Conservation (phyloP, 2,888 invertebrate genomes). For the Agrotis ipsilon region DNA sequence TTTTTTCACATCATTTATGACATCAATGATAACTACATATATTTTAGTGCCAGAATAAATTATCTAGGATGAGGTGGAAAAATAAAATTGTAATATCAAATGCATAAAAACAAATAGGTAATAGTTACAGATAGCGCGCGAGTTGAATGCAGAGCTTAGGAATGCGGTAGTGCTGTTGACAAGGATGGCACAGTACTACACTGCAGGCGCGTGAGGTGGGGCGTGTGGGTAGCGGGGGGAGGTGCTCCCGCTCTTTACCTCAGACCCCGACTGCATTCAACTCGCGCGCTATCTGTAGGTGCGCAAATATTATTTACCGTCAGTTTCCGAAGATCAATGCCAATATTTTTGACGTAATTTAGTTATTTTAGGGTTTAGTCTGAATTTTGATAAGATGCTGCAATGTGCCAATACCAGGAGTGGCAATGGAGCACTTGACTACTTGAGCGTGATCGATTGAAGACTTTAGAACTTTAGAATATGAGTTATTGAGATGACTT, state of each 20-base stretch:
- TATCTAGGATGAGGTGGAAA: constrained; percentile 39
- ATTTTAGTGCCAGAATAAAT: constrained; percentile 62
- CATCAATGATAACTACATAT: constrained; percentile 60
- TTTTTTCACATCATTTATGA: constrained; percentile 61
- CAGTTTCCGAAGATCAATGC: constrained; percentile 49
- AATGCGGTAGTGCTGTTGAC: too few species aligned
- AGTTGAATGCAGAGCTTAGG: too few species aligned
- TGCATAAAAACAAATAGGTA: constrained; percentile 33
- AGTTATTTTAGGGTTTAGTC: constrained; percentile 31
- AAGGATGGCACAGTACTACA: too few species aligned
- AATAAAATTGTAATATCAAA: constrained; percentile 45
- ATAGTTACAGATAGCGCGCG: too few species aligned
- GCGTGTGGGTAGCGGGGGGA: too few species aligned
- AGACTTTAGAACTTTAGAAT: too few species aligned
- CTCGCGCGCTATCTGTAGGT: constrained; percentile 34
- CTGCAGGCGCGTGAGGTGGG: too few species aligned
- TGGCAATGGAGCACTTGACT: neutral
- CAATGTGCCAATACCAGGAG: constrained; percentile 8
- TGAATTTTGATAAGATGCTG: constrained; percentile 19
- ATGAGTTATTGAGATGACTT: too few species aligned
- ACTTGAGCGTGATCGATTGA: constrained; percentile 1
- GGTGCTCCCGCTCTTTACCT: too few species aligned
- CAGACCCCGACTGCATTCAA: too few species aligned
- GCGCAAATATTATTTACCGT: constrained; percentile 48
- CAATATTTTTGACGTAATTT: constrained; percentile 49